A percentile compares a stretch with the other conserved stretches of the same genome.
These are phyloP conservation scores for Phalera bucephala DNA, from an alignment of 2,888 invertebrate species.

Conservation along the genomic window DNA sequence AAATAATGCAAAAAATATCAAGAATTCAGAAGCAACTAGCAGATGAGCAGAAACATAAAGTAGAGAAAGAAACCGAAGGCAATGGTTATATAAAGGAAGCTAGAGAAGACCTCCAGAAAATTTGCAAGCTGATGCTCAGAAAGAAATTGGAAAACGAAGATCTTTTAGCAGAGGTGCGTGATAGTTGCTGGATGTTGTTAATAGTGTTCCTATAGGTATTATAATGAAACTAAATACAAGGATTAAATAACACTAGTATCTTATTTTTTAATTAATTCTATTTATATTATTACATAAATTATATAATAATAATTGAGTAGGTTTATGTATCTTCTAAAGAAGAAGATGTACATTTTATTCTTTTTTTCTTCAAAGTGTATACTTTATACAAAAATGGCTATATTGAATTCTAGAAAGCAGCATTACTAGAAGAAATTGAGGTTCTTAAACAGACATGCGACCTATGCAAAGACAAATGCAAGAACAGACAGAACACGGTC, in stretches of 20 bases:
- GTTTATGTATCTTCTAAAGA: no score
- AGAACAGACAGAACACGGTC: slow-evolving; percentile 45
- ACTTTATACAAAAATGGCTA: background rate
- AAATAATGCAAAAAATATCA: slow-evolving; percentile 35
- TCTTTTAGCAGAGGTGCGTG: slow-evolving; percentile 54
- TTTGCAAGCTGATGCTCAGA: slow-evolving; percentile 55
- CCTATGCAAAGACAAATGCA: slow-evolving; percentile 57
- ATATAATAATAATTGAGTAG: no score
- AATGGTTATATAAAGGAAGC: slow-evolving; percentile 52
- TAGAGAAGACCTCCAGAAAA: slow-evolving; percentile 59
- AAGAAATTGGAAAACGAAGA: slow-evolving; percentile 69
- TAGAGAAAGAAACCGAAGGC: slow-evolving; percentile 56
- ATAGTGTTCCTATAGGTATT: no score
- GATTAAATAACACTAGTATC: no score
- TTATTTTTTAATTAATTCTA: no score
- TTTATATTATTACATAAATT: no score
- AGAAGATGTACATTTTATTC: no score
- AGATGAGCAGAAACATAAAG: slow-evolving; percentile 44
- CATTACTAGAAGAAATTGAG: slow-evolving; percentile 52
- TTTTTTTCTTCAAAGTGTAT: no score
- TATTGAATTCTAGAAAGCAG: slow-evolving; percentile 45
- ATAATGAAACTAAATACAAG: no score
- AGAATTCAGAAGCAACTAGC: slow-evolving; percentile 33
- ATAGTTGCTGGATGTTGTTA: no score
- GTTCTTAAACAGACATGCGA: slow-evolving; percentile 47